Percentiles rank a stretch among this genome's conserved stretches.
phyloP scores from a whole-genome alignment of 2,113 vertebrate genomes.

The Rhinolophus ferrumequinum region DNA sequence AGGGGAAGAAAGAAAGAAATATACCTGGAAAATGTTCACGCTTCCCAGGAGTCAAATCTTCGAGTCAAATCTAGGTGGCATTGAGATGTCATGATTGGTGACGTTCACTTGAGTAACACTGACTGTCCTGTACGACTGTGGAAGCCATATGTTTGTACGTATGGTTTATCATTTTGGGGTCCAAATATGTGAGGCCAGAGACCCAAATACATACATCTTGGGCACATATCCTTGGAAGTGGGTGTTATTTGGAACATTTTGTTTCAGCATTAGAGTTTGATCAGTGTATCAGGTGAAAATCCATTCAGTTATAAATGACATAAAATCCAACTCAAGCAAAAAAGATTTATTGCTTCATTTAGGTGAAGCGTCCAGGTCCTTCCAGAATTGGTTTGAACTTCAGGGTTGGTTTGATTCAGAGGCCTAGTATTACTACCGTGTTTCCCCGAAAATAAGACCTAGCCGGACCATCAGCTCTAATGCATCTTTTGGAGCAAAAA shows the following conservation, averaged over 20 bases:
- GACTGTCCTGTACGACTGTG: background rate
- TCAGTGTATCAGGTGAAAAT: background rate
- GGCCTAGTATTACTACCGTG: background rate
- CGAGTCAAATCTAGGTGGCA: background rate
- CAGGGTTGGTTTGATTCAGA: background rate
- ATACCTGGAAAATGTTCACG: background rate
- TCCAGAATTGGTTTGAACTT: slow-evolving; percentile 40
- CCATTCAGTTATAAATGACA: background rate
- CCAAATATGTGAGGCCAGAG: background rate
- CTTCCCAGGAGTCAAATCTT: background rate
- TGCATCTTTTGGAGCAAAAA: too few species aligned
- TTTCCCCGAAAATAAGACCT: too few species aligned
- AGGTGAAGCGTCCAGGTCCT: background rate
- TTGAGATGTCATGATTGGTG: background rate
- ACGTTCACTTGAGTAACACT: background rate
- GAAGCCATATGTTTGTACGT: background rate
- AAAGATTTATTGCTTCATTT: background rate
- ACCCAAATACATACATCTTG: background rate
- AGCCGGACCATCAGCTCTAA: too few species aligned
- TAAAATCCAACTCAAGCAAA: background rate
- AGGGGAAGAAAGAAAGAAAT: background rate
- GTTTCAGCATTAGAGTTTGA: slow-evolving; percentile 3
- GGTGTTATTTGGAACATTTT: slow-evolving; percentile 2
- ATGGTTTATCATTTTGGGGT: slow-evolving; percentile 3
- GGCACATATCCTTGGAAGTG: background rate